phyloP scores from a whole-genome alignment of 1,140 invertebrate genomes.

The Drosophila pectinifera region DNA sequence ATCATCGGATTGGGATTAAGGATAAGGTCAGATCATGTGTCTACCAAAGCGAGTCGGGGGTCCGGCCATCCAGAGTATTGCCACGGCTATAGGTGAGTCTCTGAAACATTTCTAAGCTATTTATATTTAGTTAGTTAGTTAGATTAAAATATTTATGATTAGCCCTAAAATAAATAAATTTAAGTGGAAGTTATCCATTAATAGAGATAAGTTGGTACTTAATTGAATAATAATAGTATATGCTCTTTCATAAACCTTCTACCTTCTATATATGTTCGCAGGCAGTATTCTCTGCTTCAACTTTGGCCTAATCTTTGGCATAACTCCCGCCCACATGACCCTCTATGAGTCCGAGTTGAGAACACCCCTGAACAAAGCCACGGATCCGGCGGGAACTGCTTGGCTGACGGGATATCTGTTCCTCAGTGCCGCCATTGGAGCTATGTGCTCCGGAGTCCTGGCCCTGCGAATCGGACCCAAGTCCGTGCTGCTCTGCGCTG shows the following conservation, averaged over 20 bases:
- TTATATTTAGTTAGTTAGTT: too few species aligned
- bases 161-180: too few species aligned
- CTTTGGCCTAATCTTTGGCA: slow-evolving; percentile 76
- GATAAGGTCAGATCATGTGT: slow-evolving; percentile 48
- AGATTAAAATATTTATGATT: background rate
- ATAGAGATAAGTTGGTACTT: too few species aligned
- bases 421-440: slow-evolving; percentile 60
- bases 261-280: slow-evolving; percentile 6
- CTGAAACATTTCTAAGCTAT: too few species aligned
- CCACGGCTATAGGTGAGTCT: slow-evolving; percentile 62
- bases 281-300: slow-evolving; percentile 75
- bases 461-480: slow-evolving; percentile 72
- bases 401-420: slow-evolving; percentile 67
- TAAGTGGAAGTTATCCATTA: too few species aligned
- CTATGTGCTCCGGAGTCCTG: slow-evolving; percentile 58
- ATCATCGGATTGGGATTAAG: background rate
- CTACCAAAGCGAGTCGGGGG: slow-evolving; percentile 66
- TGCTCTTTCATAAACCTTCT: too few species aligned
- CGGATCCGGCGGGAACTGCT: slow-evolving; percentile 50
- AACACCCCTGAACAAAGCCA: slow-evolving; percentile 56
- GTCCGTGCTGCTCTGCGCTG: slow-evolving; percentile 64
- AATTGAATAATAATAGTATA: too few species aligned
- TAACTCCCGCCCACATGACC: slow-evolving; percentile 66
- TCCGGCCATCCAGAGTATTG: slow-evolving; percentile 61
- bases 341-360: slow-evolving; percentile 59